A percentile compares a stretch with the other conserved stretches of the same genome.
phyloP scores from a whole-genome alignment of 2,797 vertebrate genomes.

The Argentina silus region DNA sequence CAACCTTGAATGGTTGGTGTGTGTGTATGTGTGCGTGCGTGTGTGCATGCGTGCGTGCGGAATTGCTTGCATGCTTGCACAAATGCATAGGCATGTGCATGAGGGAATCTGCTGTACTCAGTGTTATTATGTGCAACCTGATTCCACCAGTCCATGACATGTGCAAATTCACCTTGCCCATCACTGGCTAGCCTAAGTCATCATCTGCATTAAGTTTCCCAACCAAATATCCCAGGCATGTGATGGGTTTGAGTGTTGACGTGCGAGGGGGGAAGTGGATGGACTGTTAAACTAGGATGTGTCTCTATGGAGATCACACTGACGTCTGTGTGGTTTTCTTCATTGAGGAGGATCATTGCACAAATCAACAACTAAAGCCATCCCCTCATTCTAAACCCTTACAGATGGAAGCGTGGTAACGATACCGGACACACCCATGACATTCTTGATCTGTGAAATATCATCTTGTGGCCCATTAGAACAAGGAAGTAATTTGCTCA shows the following conservation, averaged over 20 bases:
- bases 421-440: constrained; percentile 30
- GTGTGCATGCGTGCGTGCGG: neutral
- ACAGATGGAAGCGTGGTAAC: constrained; percentile 41
- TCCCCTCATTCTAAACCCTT: constrained; percentile 37
- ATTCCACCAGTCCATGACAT: neutral
- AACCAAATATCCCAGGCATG: constrained; percentile 10
- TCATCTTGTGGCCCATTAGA: constrained; percentile 14
- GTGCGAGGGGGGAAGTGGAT: constrained; percentile 37
- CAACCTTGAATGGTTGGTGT: constrained; percentile 4
- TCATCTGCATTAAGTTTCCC: constrained; percentile 23
- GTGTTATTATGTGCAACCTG: neutral
- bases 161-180: constrained; percentile 25
- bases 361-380: constrained; percentile 50
- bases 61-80: neutral
- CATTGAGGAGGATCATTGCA: constrained; percentile 33
- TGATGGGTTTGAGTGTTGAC: constrained; percentile 29
- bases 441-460: constrained; percentile 31
- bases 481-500: constrained; percentile 8
- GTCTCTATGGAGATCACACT: constrained; percentile 42
- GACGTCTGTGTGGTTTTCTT: constrained; percentile 59
- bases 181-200: constrained; percentile 6
- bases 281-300: constrained; percentile 35
- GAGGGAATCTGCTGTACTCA: neutral
- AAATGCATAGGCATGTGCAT: neutral
- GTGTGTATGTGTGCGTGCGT: constrained; percentile 1